These are phyloP conservation scores for Drosophila flavopinicola DNA, from an alignment of 2,888 invertebrate species.

Conservation along the genomic window DNA sequence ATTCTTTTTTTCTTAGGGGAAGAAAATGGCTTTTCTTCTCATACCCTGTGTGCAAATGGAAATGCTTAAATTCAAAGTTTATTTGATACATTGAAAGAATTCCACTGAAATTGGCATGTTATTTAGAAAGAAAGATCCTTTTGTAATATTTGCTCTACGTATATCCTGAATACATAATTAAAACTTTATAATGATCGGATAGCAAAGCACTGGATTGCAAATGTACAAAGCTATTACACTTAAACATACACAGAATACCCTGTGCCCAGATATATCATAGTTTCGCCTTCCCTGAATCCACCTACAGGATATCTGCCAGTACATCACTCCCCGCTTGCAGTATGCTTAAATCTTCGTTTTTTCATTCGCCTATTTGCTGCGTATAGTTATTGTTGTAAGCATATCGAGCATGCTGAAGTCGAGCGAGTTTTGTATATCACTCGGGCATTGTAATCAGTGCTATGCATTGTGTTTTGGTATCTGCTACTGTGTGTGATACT, in stretches of 20 bases:
- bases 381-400: slow-evolving; percentile 45
- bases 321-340: not conserved
- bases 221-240: no score
- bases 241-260: no score
- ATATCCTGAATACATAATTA: no score
- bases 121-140: no score
- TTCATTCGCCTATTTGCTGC: slow-evolving; percentile 10
- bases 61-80: not conserved
- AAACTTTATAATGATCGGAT: no score
- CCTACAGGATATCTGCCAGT: not conserved
- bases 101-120: no score
- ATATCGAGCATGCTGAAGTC: slow-evolving; percentile 35
- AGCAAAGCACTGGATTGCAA: no score
- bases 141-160: no score
- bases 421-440: slow-evolving; percentile 23
- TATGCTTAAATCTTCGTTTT: slow-evolving; percentile 1
- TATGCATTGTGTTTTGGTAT: slow-evolving; percentile 31
- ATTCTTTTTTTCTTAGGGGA: slow-evolving; percentile 2
- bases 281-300: not conserved
- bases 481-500: slow-evolving; percentile 20
- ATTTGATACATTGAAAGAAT: no score
- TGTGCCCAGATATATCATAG: no score
- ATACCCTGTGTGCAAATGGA: slow-evolving; percentile 13
- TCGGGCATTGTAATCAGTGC: slow-evolving; percentile 40
- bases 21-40: not conserved